Evolutionary conservation across 2,113 vertebrate species (phyloP).

Genomic region (Lepisosteus oculatus): DNA sequence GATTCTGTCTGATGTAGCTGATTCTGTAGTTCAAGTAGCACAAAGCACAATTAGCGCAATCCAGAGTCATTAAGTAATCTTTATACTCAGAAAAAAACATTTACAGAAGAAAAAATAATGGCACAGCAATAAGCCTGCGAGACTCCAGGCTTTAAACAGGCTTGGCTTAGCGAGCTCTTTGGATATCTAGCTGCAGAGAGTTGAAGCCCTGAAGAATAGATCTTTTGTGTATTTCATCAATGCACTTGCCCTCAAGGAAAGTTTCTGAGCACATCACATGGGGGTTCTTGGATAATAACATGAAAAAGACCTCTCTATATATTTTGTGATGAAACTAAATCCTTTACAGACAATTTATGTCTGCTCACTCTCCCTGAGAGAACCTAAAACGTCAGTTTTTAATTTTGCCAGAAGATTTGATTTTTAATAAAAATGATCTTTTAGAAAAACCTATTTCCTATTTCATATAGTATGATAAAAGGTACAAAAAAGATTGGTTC

Average conservation of each 20-base stretch:
- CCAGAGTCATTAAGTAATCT: conserved; percentile 18
- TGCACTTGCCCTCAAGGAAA: conserved; percentile 57
- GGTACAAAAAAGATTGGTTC: too few species aligned
- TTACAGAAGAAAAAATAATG: conserved; percentile 14
- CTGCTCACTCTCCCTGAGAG: too few species aligned
- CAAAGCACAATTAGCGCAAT: conserved; percentile 10
- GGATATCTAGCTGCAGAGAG: conserved; percentile 52
- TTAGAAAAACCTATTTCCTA: too few species aligned
- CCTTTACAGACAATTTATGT: too few species aligned
- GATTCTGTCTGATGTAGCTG: conserved; percentile 21
- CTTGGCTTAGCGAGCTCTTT: conserved; percentile 37
- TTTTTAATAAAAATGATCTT: too few species aligned
- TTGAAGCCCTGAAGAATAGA: conserved; percentile 56
- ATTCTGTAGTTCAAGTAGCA: conserved; percentile 30
- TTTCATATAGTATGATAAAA: too few species aligned
- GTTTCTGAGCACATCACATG: conserved; percentile 50
- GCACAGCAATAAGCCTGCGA: conserved; percentile 37
- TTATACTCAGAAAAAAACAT: conserved; percentile 16
- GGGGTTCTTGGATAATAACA: conserved; percentile 51
- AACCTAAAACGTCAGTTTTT: too few species aligned
- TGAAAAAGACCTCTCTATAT: too few species aligned
- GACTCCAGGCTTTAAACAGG: conserved; percentile 38
- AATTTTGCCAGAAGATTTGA: too few species aligned
- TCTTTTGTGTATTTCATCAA: conserved; percentile 59
- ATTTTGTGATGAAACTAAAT: too few species aligned